Evolutionary conservation across 2,888 invertebrate species (phyloP), one percentile per base, ranked within the genome.

Genomic region (Caenorhabditis sinica): DNA sequence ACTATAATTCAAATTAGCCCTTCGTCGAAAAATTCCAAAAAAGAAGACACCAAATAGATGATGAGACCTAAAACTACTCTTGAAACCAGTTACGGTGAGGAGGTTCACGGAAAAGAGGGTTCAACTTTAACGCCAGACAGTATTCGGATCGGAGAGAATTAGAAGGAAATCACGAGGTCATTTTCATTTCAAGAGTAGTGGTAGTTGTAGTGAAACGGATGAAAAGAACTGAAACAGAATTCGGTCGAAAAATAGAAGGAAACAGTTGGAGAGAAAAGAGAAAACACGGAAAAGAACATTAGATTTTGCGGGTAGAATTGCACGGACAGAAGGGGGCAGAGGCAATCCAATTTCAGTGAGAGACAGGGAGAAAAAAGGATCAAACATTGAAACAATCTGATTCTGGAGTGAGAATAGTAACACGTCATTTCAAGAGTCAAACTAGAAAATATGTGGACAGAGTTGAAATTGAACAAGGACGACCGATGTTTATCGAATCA

Each of bases 141-240:
- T 30, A 40, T 30, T 11, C 8, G 15, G 36, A 49, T 25, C 9
- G 33, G 28, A 58, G 66, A 72, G 71, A 65, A 51, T n/a, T 28
- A 71, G 66, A 73, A 13, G 45, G 28, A 11, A 11, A 65, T 72
- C 72, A 72, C 80, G 80, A 80, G 80, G 80, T 72, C 80, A 72
- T 79, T 79, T 76, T 63, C 61, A 69, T 68, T 68, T 68, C 68
- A 33, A 68, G 66, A 66, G 49, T 49, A 20, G 5, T 49, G 6
- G 49, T 45, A 45, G 58, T 60, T 13, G 68, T 53, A 77, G 45
- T 65, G 66, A 71, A 69, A 68, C n/a, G 33, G 53, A 33, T 20
- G 60, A 45, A 71, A 63, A 69, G 63, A 45, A 68, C 68, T 56
- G 45, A 66, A 66, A 66, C 56, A 68, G 56, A 51, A 36, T 68